Evolutionary conservation across 2,888 invertebrate genomes (phyloP), one percentile per base, ranked within the genome.

Genomic region (Melanophora roralis): DNA sequence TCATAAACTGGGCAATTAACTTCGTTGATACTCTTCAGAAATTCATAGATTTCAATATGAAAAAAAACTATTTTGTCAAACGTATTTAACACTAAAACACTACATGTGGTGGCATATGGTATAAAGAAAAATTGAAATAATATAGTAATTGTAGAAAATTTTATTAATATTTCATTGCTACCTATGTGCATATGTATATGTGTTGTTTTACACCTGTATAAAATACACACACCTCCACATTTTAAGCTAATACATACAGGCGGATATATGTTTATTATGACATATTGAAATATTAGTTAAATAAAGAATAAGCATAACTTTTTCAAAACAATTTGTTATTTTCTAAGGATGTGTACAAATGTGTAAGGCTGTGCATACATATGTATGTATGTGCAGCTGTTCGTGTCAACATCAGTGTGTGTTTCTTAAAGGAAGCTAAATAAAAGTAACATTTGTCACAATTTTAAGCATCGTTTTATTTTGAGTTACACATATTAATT

Each of bases 271-370:
- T 32, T 34, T 53, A 53, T 53, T 53, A 53, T 53, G 53, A 53
- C 32, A 53, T 27, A 53, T 53, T 53, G 53, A 53, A 53, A 53
- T 53, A 51, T 51, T 51, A 51, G 27, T 51, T 23, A 51, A 51
- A 51, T 51, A 51, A 51, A 51, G 27, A n/a, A 27, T 51, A 19
- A 51, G 14, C 12, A 23, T 51, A 27, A n/a, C n/a, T 51, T 4
- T 11, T 38, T 16, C 14, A 27, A 51, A 51, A n/a, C 2, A 8
- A 12, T n/a, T 32, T 53, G 27, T 34, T 53, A 21, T 23, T 49
- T 14, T 14, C 40, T 40, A 1, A 45, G 16, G 16, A 7, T 5
- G 9, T 21, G 19, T 45, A 2, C 8, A 21, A 2, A 12, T 19
- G 21, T 47, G 7, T 43, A 16, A 16, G 3, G 1, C 19, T 27